Evolutionary conservation across 2,888 invertebrate genomes (phyloP).

Genomic region (Rhagium mordax): DNA sequence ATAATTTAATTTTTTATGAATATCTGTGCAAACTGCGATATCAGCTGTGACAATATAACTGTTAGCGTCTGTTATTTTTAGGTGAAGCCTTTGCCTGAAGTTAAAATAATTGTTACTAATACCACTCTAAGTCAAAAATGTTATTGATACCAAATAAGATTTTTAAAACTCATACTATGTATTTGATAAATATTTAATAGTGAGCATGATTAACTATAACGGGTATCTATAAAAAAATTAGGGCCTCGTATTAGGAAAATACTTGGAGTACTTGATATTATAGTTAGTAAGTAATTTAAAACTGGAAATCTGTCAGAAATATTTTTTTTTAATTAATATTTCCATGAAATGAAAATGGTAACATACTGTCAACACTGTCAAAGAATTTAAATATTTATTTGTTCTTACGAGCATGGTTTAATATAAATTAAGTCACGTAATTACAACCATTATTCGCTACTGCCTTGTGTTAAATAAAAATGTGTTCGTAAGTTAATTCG

Average conservation of each 20-base stretch:
- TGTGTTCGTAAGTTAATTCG: no score
- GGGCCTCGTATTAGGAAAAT: background rate
- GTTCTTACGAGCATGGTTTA: no score
- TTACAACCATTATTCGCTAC: no score
- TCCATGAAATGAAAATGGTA: background rate
- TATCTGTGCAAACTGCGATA: background rate
- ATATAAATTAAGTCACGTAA: no score
- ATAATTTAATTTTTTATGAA: slow-evolving; percentile 23
- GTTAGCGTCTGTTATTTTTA: background rate
- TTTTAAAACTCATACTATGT: background rate
- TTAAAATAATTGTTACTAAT: background rate
- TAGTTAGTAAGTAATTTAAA: no score
- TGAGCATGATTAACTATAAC: background rate
- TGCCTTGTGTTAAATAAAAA: no score
- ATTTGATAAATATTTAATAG: background rate
- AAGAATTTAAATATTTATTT: no score
- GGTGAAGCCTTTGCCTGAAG: background rate
- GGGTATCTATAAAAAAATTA: background rate
- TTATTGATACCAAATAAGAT: background rate
- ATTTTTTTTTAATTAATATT: background rate
- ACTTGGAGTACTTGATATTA: background rate
- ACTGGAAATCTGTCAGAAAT: background rate
- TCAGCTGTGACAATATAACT: slow-evolving; percentile 6
- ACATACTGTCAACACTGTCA: no score
- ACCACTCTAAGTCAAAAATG: background rate